Conservation (phyloP, 2,888 invertebrate genomes). For the Nomada ferruginata region DNA sequence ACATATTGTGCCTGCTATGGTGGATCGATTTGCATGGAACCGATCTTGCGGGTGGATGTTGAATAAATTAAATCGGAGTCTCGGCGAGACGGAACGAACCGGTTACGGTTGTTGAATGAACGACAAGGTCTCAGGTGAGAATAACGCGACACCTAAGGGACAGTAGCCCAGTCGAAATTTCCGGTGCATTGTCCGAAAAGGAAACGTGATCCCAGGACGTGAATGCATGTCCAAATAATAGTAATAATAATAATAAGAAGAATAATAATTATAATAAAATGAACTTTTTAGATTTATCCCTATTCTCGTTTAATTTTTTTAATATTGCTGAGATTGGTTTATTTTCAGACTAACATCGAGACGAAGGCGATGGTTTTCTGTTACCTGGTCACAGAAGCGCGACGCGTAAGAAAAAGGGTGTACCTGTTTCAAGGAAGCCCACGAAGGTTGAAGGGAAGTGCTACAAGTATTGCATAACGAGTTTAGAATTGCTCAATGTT, state of each 20-base stretch:
- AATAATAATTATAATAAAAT: background rate
- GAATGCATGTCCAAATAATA: background rate
- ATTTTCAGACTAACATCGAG: background rate
- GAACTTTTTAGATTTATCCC: too few relatives aligned
- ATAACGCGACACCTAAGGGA: slow-evolving; percentile 31
- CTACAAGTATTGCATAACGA: slow-evolving; percentile 47
- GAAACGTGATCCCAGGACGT: slow-evolving; percentile 41
- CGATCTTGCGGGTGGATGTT: background rate
- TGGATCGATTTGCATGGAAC: too few relatives aligned
- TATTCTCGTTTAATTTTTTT: too few relatives aligned
- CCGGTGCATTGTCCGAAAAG: slow-evolving; percentile 58
- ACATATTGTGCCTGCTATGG: too few relatives aligned
- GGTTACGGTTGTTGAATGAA: slow-evolving; percentile 27
- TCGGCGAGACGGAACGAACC: background rate
- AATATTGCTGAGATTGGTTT: too few relatives aligned
- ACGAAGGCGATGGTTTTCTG: slow-evolving; percentile 5
- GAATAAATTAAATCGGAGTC: background rate
- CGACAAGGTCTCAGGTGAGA: slow-evolving; percentile 13
- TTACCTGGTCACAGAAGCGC: slow-evolving; percentile 18
- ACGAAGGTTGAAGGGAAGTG: slow-evolving; percentile 38
- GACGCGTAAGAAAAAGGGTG: slow-evolving; percentile 15
- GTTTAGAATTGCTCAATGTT: background rate
- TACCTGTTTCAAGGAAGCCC: slow-evolving; percentile 34
- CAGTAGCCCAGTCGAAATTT: slow-evolving; percentile 33
- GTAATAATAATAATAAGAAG: background rate